Evolutionary conservation across 2,888 invertebrate species (phyloP).

Genomic region (Galerucella pusilla): DNA sequence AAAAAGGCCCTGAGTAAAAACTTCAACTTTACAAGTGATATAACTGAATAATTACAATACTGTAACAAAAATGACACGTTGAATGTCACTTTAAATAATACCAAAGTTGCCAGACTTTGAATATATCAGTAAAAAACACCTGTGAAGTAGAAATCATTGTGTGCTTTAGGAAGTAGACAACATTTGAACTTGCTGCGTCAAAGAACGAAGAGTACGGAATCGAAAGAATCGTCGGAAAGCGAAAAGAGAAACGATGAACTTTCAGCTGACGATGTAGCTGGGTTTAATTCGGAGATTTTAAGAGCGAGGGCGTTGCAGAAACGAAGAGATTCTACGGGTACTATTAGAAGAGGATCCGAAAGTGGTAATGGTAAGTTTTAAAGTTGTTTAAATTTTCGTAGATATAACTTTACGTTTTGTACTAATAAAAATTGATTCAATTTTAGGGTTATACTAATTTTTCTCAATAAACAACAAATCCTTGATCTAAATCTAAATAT

Average conservation of each 20-base stretch:
- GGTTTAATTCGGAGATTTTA: constrained; percentile 60
- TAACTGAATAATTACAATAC: too few species aligned
- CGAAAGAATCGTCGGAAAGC: constrained; percentile 65
- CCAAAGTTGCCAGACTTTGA: too few species aligned
- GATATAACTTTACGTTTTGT: constrained; percentile 1
- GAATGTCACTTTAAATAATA: too few species aligned
- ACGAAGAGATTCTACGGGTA: constrained; percentile 65
- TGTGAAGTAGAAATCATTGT: not conserved
- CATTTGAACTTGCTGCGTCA: constrained; percentile 57
- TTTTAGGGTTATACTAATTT: constrained; percentile 6
- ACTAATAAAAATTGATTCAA: not conserved
- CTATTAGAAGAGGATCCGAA: constrained; percentile 67
- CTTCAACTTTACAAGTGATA: too few species aligned
- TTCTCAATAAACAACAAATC: not conserved
- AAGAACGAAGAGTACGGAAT: constrained; percentile 70
- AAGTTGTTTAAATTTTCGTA: not conserved
- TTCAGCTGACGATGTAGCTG: constrained; percentile 60
- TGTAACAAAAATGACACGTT: too few species aligned
- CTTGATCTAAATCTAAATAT: not conserved
- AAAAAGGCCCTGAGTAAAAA: too few species aligned
- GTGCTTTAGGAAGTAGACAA: constrained; percentile 53
- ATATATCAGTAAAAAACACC: not conserved
- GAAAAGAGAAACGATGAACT: constrained; percentile 55
- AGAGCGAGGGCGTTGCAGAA: constrained; percentile 56
- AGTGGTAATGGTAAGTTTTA: constrained; percentile 61